Evolutionary conservation across 2,113 vertebrate species (phyloP).

Genomic region (Pseudorasbora parva): DNA sequence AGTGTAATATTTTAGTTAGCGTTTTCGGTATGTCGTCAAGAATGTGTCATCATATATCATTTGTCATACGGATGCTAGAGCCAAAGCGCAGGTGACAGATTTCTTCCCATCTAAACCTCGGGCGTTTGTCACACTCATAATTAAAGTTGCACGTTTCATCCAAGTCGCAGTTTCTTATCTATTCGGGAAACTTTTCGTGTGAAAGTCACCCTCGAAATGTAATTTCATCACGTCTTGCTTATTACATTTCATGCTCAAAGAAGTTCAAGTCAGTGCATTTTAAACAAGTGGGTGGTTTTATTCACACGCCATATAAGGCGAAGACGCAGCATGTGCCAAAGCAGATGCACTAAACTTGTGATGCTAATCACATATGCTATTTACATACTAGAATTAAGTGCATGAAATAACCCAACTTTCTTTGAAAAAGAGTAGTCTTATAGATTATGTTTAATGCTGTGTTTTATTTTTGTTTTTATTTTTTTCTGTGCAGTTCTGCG

Average conservation of each 20-base stretch:
- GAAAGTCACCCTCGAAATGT: slow-evolving; percentile 46
- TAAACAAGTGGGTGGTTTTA: slow-evolving; percentile 49
- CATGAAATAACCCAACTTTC: background rate
- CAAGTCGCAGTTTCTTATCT: background rate
- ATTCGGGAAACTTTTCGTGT: slow-evolving; percentile 20
- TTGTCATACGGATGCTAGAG: background rate
- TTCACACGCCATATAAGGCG: slow-evolving; percentile 28
- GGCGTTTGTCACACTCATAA: slow-evolving; percentile 12
- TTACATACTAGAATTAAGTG: background rate
- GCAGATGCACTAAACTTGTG: slow-evolving; percentile 3
- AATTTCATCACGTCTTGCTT: slow-evolving; percentile 65
- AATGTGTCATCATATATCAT: background rate
- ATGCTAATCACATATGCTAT: background rate
- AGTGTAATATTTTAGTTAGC: background rate
- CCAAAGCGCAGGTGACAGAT: background rate
- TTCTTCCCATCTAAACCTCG: background rate
- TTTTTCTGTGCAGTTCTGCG: too few relatives aligned
- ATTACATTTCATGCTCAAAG: slow-evolving; percentile 64
- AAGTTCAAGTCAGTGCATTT: slow-evolving; percentile 48
- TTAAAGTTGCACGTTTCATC: background rate
- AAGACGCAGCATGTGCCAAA: slow-evolving; percentile 17
- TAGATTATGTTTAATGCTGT: too few relatives aligned
- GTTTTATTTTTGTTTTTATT: too few relatives aligned
- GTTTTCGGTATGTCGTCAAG: background rate
- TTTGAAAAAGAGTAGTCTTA: background rate